Conservation (phyloP, 2,888 invertebrate species). For the Euzophera pinguis region DNA sequence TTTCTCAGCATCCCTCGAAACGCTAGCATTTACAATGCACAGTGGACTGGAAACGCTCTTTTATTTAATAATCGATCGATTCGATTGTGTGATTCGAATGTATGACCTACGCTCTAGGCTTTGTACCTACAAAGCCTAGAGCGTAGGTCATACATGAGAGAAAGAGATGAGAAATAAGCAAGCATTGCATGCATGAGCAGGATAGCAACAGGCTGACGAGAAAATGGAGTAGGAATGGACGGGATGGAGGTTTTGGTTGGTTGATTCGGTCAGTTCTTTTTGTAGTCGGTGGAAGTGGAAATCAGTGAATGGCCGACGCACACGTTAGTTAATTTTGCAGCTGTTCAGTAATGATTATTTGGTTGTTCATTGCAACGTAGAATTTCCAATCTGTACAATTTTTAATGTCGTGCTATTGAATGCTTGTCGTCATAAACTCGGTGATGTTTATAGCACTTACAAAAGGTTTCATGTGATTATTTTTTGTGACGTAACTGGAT, state of each 20-base stretch:
- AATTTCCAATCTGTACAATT: constrained; percentile 21
- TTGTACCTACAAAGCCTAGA: too few species aligned
- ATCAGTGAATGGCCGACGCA: constrained; percentile 20
- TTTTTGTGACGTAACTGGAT: constrained; percentile 70
- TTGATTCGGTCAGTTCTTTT: constrained; percentile 3
- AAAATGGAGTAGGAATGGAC: not conserved
- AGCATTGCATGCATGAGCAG: not conserved
- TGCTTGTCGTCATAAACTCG: not conserved
- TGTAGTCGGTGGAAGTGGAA: constrained; percentile 12
- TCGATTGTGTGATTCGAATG: not conserved
- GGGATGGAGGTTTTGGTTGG: not conserved
- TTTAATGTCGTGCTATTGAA: constrained; percentile 18
- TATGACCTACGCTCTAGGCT: not conserved
- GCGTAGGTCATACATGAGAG: too few species aligned
- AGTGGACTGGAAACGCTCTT: too few species aligned
- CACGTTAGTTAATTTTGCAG: constrained; percentile 28
- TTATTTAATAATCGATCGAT: constrained; percentile 4
- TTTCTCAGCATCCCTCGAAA: too few species aligned
- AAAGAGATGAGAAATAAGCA: too few species aligned
- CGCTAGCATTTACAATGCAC: too few species aligned
- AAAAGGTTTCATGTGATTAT: constrained; percentile 33
- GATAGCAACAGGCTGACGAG: not conserved
- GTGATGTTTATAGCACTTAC: constrained; percentile 22
- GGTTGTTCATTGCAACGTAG: constrained; percentile 27
- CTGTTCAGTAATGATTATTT: constrained; percentile 28